Base-by-base conservation (phyloP, 2,113 vertebrate species). In the Catharus fuscescens region DNA sequence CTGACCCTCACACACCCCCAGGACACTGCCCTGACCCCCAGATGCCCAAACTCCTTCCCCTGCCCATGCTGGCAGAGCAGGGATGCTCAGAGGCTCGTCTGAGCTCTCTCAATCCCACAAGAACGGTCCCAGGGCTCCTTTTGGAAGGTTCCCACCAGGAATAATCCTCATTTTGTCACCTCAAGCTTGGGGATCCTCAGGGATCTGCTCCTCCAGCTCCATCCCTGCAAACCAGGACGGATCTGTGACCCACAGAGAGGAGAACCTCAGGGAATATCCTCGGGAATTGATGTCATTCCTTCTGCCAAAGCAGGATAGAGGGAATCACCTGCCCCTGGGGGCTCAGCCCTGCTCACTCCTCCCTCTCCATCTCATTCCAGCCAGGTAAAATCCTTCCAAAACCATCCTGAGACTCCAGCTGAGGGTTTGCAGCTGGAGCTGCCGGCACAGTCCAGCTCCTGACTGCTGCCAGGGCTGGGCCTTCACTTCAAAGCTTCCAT, bases 141-240 rank as follows among this genome's bases (percentile, higher is more conserved):
- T 5, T 12, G 76, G 34, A 13, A 8, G 5, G 25, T 3, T 21
- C 29, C 34, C 56, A 23, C 7, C 17, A 2, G 73, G 40, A 56
- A 12, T 0, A 9, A n/a, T 61, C 52, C 74, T 25, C 10, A 8
- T 25, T 24, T 20, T 59, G 59, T 59, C 59, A 5, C 15, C 42
- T 23, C 57, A 53, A 0, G 4, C 15, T 4, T 0, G 0, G 52
- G 57, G 5, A 24, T 4, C 1, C 20, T 0, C 16, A 5, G 12
- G 64, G 67, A 53, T 40, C 6, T 31, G 36, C 5, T 25, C 38
- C 48, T 45, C 31, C 59, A 67, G 42, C 48, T 29, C 12, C 86
- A 34, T 9, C 36, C 1, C 5, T 5, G 29, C 29, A 44, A 40
- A 40, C 40, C 40, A 40, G 40, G 40, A 40, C 6, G 40, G 40